These are phyloP conservation scores for Alectura lathami DNA, from an alignment of 2,113 vertebrate genomes.

Conservation along the genomic window DNA sequence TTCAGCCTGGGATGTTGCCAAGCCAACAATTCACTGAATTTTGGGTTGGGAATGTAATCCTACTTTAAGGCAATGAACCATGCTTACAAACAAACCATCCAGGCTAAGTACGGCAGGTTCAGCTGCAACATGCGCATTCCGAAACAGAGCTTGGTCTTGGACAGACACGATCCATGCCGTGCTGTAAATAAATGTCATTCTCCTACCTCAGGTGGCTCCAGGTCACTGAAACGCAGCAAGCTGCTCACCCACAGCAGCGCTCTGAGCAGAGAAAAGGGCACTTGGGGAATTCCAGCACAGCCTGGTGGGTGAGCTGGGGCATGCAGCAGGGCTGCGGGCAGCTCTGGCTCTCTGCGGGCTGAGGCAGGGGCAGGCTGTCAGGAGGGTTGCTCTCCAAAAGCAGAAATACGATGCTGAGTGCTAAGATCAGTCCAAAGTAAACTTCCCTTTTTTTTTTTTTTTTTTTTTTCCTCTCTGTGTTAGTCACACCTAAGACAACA, in stretches of 20 bases:
- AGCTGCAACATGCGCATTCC: neutral
- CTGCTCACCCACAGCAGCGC: neutral
- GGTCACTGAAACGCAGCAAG: neutral
- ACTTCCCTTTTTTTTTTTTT: too few relatives aligned
- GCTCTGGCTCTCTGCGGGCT: neutral
- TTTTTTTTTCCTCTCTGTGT: neutral
- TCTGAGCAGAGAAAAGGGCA: neutral
- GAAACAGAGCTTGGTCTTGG: neutral
- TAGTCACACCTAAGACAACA: neutral
- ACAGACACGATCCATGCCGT: neutral
- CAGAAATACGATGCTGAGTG: neutral
- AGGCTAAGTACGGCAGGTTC: neutral
- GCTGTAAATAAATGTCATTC: neutral
- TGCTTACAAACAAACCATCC: neutral
- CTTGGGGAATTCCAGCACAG: constrained; percentile 61
- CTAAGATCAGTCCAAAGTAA: neutral
- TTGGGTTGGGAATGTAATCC: neutral
- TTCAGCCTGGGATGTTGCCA: neutral
- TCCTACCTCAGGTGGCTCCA: neutral
- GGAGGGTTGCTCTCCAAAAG: neutral
- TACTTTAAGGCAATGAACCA: neutral
- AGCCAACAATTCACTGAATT: neutral
- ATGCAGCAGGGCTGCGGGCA: neutral
- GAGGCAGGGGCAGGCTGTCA: neutral
- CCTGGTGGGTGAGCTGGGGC: constrained; percentile 60